Conservation (phyloP, 2,113 vertebrate genomes). For the Colaptes auratus region DNA sequence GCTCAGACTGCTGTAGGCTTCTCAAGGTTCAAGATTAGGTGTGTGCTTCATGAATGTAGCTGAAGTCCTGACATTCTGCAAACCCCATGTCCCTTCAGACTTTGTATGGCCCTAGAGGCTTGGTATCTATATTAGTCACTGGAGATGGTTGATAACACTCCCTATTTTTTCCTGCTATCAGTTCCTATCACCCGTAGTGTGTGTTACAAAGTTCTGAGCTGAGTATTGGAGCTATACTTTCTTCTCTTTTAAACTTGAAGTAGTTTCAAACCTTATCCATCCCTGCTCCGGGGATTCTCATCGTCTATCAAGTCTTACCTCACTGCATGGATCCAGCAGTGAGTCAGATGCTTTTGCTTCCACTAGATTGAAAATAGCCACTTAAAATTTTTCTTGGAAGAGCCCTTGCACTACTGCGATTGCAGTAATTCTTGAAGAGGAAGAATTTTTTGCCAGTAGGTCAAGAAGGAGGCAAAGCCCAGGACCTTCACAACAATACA, state of each 20-base stretch:
- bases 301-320: background rate
- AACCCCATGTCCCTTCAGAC: background rate
- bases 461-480: constrained; percentile 23
- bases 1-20: background rate
- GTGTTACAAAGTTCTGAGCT: background rate
- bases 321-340: background rate
- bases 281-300: background rate
- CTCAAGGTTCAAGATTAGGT: background rate
- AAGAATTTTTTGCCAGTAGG: background rate
- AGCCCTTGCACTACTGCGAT: constrained; percentile 3
- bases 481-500: background rate
- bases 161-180: background rate
- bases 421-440: constrained; percentile 5
- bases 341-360: background rate
- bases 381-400: background rate
- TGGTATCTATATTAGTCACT: background rate
- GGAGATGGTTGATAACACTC: fast-evolving
- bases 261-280: background rate
- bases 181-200: background rate
- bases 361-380: background rate
- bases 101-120: background rate
- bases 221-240: background rate
- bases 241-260: background rate
- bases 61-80: background rate
- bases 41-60: background rate